Evolutionary conservation across 1,140 invertebrate genomes (phyloP).

Genomic region (Drosophila leontia): DNA sequence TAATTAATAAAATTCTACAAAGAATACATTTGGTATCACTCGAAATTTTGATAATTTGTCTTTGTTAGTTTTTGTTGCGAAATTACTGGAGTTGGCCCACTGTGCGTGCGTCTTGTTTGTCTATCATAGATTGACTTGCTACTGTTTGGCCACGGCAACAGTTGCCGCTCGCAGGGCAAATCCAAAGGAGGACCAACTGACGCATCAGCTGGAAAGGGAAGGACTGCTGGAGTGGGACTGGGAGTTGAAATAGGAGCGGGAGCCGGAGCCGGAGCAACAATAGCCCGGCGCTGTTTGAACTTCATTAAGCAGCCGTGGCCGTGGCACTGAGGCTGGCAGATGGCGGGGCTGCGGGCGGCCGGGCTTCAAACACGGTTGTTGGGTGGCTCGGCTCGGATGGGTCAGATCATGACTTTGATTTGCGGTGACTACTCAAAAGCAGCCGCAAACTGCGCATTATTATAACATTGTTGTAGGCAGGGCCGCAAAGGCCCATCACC

Average conservation of each 20-base stretch:
- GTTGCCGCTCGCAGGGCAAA: slow-evolving; percentile 38
- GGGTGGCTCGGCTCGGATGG: slow-evolving; percentile 20
- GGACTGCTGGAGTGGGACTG: background rate
- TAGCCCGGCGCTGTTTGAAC: slow-evolving; percentile 54
- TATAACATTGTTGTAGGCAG: slow-evolving; percentile 54
- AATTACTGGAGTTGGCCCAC: background rate
- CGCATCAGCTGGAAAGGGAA: slow-evolving; percentile 11
- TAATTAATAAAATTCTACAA: background rate
- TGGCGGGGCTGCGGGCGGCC: background rate
- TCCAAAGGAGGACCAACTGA: slow-evolving; percentile 30
- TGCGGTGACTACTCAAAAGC: slow-evolving; percentile 64
- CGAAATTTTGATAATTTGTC: no score
- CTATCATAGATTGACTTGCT: slow-evolving; percentile 66
- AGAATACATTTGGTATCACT: no score
- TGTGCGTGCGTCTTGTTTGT: slow-evolving; percentile 43
- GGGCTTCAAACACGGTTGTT: background rate
- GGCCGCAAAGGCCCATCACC: slow-evolving; percentile 1
- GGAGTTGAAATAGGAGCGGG: slow-evolving; percentile 1
- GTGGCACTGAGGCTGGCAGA: slow-evolving; percentile 31
- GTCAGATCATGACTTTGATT: slow-evolving; percentile 70
- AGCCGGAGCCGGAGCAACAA: slow-evolving; percentile 37
- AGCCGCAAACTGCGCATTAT: slow-evolving; percentile 68
- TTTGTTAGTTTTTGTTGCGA: background rate
- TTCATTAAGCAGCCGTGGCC: slow-evolving; percentile 52
- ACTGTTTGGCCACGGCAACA: slow-evolving; percentile 52